Evolutionary conservation across 2,888 invertebrate genomes (phyloP).

Genomic region (Graphium colonna): DNA sequence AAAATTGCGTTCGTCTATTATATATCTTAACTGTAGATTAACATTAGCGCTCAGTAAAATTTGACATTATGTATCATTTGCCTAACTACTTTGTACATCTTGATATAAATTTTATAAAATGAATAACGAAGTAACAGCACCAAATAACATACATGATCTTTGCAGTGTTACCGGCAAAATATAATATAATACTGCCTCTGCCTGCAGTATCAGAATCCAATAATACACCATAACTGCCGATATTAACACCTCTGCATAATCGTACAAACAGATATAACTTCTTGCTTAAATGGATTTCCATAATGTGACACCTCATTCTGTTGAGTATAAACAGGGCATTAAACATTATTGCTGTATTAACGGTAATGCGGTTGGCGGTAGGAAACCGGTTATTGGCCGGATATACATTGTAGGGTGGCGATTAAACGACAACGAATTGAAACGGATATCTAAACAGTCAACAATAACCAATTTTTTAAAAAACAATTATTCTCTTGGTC

Average conservation of each 20-base stretch:
- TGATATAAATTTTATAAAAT: no score
- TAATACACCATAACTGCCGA: not conserved
- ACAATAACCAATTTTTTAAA: no score
- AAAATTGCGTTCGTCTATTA: no score
- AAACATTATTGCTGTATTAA: constrained; percentile 11
- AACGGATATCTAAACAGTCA: not conserved
- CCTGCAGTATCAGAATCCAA: not conserved
- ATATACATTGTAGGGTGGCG: not conserved
- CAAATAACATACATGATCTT: no score
- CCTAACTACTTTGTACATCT: no score
- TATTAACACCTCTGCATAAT: not conserved
- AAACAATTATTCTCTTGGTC: no score
- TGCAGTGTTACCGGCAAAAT: no score
- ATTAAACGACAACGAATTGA: not conserved
- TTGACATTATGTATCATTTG: no score
- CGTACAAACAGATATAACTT: not conserved
- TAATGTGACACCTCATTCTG: constrained; percentile 4
- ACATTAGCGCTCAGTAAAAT: no score
- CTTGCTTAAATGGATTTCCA: not conserved
- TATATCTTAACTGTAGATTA: no score
- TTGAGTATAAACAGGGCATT: not conserved
- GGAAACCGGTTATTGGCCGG: not conserved
- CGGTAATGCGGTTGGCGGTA: constrained; percentile 1
- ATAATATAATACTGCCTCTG: not conserved
- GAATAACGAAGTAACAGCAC: no score